Base-by-base conservation (phyloP, 2,797 vertebrate genomes). In the Notolepis coatsorum region DNA sequence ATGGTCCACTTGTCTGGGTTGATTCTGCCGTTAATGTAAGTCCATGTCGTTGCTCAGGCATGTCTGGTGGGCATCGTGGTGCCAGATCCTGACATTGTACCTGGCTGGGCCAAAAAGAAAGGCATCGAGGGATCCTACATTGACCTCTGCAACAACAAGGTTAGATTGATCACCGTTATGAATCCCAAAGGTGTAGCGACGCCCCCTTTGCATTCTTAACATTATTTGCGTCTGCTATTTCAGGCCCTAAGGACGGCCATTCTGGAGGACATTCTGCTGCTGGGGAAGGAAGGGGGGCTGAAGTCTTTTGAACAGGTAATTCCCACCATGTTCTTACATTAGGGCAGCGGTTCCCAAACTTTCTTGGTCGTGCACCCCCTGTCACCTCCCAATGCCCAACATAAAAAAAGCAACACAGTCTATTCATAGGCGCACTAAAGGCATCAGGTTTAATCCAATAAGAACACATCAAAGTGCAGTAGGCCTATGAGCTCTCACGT, bases 241-340 rank as follows among this genome's bases (percentile, higher is more conserved):
- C 24, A 99, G 98, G 95, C 96, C 5, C 61, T 99, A 65, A 97
- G 94, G 80, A 93, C 93, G 3, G 83, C 86, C 55, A 92, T 99
- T 73, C 81, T 98, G 33, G 95, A 96, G 74, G 96, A 99, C 77
- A 87, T 99, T 31, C 7, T 95, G 80, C 93, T 56, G 65, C 17
- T 96, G 27, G 98, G 98, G 24, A 98, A 95, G 85, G 95, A 97
- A 23, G 84, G 88, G 25, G 97, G 97, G 61, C 92, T 99, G 33
- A 99, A 99, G 83, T 89, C 97, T 24, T 99, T 99, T 87, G 98
- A 99, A 83, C 98, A 99, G 95, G 98, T 98, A 64, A 91, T 68
- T 68, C n/a, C n/a, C n/a, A n/a, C n/a, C n/a, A n/a, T n/a, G n/a
- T n/a, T n/a, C n/a, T n/a, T n/a, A n/a, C n/a, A n/a, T n/a, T n/a